phyloP scores from a whole-genome alignment of 2,888 invertebrate species.

The Hedychridium roseum region DNA sequence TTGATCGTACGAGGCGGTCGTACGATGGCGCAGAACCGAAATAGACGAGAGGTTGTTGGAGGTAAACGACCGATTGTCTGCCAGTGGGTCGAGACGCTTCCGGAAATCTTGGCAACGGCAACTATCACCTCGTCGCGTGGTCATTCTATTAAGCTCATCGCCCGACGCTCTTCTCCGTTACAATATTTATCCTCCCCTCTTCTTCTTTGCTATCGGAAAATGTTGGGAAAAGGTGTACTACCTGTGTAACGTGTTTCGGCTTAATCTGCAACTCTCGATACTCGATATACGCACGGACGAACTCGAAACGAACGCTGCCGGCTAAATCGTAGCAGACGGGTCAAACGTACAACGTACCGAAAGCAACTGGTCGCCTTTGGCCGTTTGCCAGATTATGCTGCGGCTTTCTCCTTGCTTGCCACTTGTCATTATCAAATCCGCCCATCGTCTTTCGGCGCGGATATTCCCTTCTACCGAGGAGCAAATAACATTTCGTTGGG shows the following conservation, averaged over 20 bases:
- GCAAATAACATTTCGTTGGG: too few species aligned
- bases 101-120: constrained; percentile 34
- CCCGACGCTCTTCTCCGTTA: not conserved
- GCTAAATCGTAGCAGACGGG: constrained; percentile 34
- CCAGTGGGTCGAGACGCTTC: constrained; percentile 25
- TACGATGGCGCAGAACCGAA: constrained; percentile 18
- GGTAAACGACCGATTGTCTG: constrained; percentile 41
- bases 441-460: constrained; percentile 10
- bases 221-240: too few species aligned
- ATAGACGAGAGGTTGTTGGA: constrained; percentile 30
- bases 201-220: too few species aligned
- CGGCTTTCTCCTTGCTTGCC: constrained; percentile 41
- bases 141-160: constrained; percentile 22
- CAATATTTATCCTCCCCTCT: too few species aligned
- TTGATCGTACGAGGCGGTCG: too few species aligned
- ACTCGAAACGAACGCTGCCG: not conserved
- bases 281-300: too few species aligned
- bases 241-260: too few species aligned
- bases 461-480: not conserved
- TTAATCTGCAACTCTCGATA: too few species aligned
- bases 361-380: constrained; percentile 61
- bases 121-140: constrained; percentile 22
- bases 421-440: constrained; percentile 40
- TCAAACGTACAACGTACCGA: constrained; percentile 47
- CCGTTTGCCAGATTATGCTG: constrained; percentile 54